phyloP scores from a whole-genome alignment of 2,797 vertebrate genomes.

The Manis crassicaudata region DNA sequence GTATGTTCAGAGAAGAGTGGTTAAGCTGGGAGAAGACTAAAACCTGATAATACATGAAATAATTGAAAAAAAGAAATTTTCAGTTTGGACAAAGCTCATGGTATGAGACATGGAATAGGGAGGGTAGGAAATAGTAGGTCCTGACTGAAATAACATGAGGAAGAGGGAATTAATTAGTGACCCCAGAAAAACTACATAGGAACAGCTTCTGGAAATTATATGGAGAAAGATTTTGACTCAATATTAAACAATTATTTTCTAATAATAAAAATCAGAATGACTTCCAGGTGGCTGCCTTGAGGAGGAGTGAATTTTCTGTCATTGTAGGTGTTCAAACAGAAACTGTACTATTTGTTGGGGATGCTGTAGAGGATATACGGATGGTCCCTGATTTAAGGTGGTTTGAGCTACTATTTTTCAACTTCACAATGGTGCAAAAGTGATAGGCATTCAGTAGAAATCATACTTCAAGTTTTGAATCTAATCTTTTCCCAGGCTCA shows the following conservation, averaged over 20 bases:
- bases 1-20: not conserved
- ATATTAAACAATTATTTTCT: not conserved
- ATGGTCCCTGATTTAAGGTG: not conserved
- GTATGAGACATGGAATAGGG: not conserved
- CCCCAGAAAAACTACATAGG: not conserved
- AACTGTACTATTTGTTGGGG: not conserved
- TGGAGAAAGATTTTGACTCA: not conserved
- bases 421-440: not conserved
- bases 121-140: not conserved
- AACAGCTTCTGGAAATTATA: not conserved
- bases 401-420: not conserved
- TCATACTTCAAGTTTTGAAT: not conserved
- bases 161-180: slow-evolving; percentile 10
- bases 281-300: slow-evolving; percentile 4
- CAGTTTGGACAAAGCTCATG: not conserved
- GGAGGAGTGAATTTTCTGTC: slow-evolving; percentile 12
- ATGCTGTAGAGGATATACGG: not conserved
- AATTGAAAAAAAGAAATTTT: not conserved
- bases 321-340: not conserved
- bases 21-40: not conserved
- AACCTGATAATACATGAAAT: not conserved
- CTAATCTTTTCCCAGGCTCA: not conserved
- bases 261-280: not conserved
- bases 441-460: not conserved
- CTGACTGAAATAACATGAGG: not conserved